These are phyloP conservation scores for Tuberolachnus salignus DNA, from an alignment of 2,888 invertebrate species.

Conservation along the genomic window DNA sequence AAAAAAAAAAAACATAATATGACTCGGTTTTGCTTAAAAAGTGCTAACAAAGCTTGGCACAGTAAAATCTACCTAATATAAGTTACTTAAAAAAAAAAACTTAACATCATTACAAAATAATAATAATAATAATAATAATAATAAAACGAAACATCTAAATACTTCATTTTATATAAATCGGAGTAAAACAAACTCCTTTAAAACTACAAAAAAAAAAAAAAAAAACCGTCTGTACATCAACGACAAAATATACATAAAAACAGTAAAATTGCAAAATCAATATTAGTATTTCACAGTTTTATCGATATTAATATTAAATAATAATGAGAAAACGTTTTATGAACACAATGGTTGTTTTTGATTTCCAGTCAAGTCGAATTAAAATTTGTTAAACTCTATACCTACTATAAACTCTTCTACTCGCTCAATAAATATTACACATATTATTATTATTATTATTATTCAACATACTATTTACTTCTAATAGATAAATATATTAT, in stretches of 20 bases:
- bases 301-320: constrained; percentile 40
- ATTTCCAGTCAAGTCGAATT: constrained; percentile 43
- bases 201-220: constrained; percentile 49
- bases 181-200: constrained; percentile 32
- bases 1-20: constrained; percentile 24
- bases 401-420: constrained; percentile 8
- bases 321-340: constrained; percentile 49
- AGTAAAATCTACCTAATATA: constrained; percentile 53
- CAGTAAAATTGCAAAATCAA: constrained; percentile 30
- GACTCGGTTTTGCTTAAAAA: constrained; percentile 55
- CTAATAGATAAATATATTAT: constrained; percentile 16
- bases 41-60: constrained; percentile 56
- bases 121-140: constrained; percentile 34
- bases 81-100: constrained; percentile 56
- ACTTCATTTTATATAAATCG: constrained; percentile 22
- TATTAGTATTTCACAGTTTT: constrained; percentile 39
- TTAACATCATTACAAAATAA: constrained; percentile 51
- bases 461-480: neutral
- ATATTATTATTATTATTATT: too few relatives aligned
- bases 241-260: constrained; percentile 50
- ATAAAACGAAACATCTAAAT: constrained; percentile 45
- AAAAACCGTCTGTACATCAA: constrained; percentile 51
- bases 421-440: constrained; percentile 2
- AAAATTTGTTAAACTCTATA: constrained; percentile 37
- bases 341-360: constrained; percentile 55